Evolutionary conservation across 2,113 vertebrate species (phyloP).

Genomic region (Oophaga pumilio): DNA sequence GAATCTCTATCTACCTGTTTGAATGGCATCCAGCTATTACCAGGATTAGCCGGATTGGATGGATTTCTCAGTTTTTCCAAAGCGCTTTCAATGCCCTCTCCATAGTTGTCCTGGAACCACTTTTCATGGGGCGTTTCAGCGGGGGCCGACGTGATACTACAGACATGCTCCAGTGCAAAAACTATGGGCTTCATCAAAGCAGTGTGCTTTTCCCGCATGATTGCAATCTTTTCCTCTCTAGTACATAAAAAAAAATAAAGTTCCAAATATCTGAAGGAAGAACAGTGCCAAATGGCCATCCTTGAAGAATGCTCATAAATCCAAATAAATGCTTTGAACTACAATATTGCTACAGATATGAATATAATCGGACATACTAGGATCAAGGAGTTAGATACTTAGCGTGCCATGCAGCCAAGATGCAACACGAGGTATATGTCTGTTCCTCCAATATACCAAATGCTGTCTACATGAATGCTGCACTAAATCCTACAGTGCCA

Average conservation of each 20-base stretch:
- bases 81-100: conserved; percentile 85
- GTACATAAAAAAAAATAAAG: not conserved
- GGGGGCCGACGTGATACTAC: conserved; percentile 89
- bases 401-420: no score
- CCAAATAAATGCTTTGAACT: not conserved
- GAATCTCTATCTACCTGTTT: conserved; percentile 81
- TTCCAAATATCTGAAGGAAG: not conserved
- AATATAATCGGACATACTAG: no score
- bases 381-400: no score
- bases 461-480: not conserved
- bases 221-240: conserved; percentile 96
- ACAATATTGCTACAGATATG: not conserved
- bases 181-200: conserved; percentile 97
- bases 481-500: not conserved
- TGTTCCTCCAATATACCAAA: no score
- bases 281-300: not conserved
- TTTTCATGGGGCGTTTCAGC: conserved; percentile 95
- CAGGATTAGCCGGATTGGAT: conserved; percentile 90
- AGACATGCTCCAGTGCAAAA: conserved; percentile 93
- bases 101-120: conserved; percentile 97
- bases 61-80: conserved; percentile 90
- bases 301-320: not conserved
- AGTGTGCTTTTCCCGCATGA: conserved; percentile 97
- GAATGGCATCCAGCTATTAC: conserved; percentile 96
- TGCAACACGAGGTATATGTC: no score